Base-by-base conservation (phyloP, 2,888 invertebrate species). In the Cenopis cana region DNA sequence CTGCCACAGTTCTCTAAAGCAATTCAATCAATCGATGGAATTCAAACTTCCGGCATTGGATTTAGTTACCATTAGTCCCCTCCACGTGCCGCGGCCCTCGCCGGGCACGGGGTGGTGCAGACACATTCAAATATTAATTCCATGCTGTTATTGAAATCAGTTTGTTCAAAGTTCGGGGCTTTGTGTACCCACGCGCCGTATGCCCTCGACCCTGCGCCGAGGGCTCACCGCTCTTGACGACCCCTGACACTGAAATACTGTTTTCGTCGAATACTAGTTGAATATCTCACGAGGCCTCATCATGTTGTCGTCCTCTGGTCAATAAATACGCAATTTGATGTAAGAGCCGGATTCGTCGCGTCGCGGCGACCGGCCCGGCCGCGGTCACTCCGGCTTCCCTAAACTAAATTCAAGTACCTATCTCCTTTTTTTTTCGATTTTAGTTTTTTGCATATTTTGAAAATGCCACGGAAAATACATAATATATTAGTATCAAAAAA, bases 91-190 rank as follows among this genome's bases (percentile, higher is more conserved):
- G 20, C 55, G 12, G 5, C n/a, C 50, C 62, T 8, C 50, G 6
- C 67, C 17, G 50, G 49, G 8, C 12, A 62, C 14, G 14, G 33
- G 17, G 33, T 24, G 10, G 29, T 41, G 29, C 18, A 17, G 56
- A 36, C 38, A 57, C 57, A 52, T 69, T 69, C 64, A 17, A 69
- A 64, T 64, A 69, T 64, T 64, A 64, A 65, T 69, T 64, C 18
- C 14, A 57, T 52, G 64, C n/a, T 52, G 61, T 14, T 29, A 57
- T 65, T 65, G 29, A 20, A 57, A 65, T 29, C 64, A 20, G 69
- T 57, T 69, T 64, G 52, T 65, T 52, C 57, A 65, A 65, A 69
- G 64, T 69, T 69, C 8, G 64, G 29, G 57, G 24, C 50, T 49
- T 18, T 29, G 50, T 50, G 33, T 18, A n/a, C n/a, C 41, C 57